Conservation (phyloP, 2,113 vertebrate species). For the Triplophysa rosa region DNA sequence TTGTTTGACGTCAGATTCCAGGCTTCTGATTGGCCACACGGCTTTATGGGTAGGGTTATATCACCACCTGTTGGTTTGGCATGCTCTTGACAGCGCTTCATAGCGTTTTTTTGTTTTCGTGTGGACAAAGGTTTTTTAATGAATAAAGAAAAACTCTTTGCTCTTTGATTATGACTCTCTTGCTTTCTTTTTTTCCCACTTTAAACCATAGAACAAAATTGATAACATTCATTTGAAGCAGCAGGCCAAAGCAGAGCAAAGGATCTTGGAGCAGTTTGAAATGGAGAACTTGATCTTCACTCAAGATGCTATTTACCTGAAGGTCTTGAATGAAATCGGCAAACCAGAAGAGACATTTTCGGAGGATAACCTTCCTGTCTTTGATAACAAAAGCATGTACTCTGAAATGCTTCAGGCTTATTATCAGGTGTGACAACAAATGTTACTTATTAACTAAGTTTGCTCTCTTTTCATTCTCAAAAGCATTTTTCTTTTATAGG, state of each 20-base stretch:
- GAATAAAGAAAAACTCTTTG: too few species aligned
- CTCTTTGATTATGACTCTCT: too few species aligned
- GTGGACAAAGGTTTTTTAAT: too few species aligned
- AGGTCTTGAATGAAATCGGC: slow-evolving; percentile 34
- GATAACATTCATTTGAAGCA: slow-evolving; percentile 57
- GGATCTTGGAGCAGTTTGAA: slow-evolving; percentile 57
- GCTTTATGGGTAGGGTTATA: too few species aligned
- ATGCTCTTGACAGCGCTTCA: too few species aligned
- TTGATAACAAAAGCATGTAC: slow-evolving; percentile 47
- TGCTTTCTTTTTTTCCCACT: not conserved
- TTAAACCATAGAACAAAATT: slow-evolving; percentile 49
- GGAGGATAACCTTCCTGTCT: slow-evolving; percentile 26
- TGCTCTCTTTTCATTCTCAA: too few species aligned
- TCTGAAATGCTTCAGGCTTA: slow-evolving; percentile 51
- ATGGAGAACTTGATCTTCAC: slow-evolving; percentile 57
- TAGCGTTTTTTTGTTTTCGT: too few species aligned
- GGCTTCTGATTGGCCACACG: too few species aligned
- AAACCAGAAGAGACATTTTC: not conserved
- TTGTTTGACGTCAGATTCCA: too few species aligned
- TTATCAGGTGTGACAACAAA: slow-evolving; percentile 43
- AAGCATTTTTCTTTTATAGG: too few species aligned
- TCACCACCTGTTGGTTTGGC: too few species aligned
- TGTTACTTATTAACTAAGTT: too few species aligned
- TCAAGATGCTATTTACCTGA: slow-evolving; percentile 55
- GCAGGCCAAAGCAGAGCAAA: slow-evolving; percentile 45